Base-by-base conservation (phyloP, 2,888 invertebrate species). In the Acrobasis suavella region DNA sequence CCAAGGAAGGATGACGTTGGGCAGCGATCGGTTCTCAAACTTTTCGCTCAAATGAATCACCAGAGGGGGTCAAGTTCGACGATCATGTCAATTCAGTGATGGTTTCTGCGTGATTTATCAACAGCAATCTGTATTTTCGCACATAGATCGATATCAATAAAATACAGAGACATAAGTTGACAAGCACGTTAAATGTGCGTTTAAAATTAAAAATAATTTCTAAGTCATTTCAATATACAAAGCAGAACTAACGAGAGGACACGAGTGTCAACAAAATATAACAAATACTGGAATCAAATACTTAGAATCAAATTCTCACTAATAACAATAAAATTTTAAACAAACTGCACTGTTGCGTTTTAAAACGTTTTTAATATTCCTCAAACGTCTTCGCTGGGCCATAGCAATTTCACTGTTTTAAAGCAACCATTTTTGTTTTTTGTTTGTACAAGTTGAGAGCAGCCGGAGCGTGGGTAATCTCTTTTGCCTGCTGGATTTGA, bases 311-410 rank as follows among this genome's bases (percentile, higher is more conserved):
- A 37, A 42, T 59, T 60, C 70, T 82, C 80, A 78, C 80, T 85
- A 85, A 81, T 87, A 83, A 80, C 84, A 84, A 85, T 85, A 83
- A 81, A 78, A 85, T 82, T 82, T 83, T 85, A 86, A 91, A 89
- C 85, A 85, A 85, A 81, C 82, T 80, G 81, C 80, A 77, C 79
- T 80, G 81, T 84, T 85, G 85, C 81, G 86, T 88, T 87, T 86
- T 81, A 87, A 89, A 86, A 82, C 84, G 85, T 88, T 91, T 91
- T 91, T 91, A 91, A 92, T 91, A 91, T 91, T 91, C 89, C 77
- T 76, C 80, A 69, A 69, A 77, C 81, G 89, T 90, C 89, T 89
- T 88, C 85, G 80, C 82, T 78, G 77, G 76, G 2, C 22, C 86
- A 85, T 84, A 78, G 86, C 90, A 87, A 90, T 89, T 86, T 85